Percentiles rank a stretch among this genome's conserved stretches.
Evolutionary conservation across 2,113 vertebrate species (phyloP).

Genomic region (Myocastor coypus): DNA sequence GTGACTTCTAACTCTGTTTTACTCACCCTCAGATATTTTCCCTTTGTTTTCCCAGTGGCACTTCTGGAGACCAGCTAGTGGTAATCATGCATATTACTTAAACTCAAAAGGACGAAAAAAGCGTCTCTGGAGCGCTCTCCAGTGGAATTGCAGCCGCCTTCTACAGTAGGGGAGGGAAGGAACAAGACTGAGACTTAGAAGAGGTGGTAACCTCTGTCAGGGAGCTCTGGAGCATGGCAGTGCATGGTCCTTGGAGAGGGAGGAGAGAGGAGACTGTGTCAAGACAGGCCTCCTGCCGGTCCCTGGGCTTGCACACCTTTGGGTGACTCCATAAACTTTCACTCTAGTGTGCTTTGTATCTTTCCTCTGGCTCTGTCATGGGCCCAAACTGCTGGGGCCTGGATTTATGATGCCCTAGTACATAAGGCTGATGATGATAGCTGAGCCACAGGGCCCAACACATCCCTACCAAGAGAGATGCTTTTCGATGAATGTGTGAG

Average conservation of each 20-base stretch:
- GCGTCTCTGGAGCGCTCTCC: neutral
- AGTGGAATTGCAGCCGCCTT: neutral
- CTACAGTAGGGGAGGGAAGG: neutral
- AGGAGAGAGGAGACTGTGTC: neutral
- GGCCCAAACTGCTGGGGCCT: neutral
- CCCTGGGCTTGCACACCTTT: neutral
- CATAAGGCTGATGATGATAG: neutral
- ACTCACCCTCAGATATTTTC: neutral
- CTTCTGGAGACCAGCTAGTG: neutral
- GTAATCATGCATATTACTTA: neutral
- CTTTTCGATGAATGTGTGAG: neutral
- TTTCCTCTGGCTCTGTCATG: neutral
- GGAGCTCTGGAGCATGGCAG: neutral
- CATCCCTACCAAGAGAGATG: neutral
- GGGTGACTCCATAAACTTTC: neutral
- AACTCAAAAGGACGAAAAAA: neutral
- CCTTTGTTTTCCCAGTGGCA: neutral
- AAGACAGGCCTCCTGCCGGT: neutral
- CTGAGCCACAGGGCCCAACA: neutral
- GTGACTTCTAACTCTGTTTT: neutral
- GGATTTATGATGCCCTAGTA: neutral
- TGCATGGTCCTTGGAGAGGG: neutral
- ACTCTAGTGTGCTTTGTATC: neutral
- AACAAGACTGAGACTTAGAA: neutral
- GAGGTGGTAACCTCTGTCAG: neutral